phyloP scores from a whole-genome alignment of 2,888 invertebrate genomes.

The Cabera pusaria region DNA sequence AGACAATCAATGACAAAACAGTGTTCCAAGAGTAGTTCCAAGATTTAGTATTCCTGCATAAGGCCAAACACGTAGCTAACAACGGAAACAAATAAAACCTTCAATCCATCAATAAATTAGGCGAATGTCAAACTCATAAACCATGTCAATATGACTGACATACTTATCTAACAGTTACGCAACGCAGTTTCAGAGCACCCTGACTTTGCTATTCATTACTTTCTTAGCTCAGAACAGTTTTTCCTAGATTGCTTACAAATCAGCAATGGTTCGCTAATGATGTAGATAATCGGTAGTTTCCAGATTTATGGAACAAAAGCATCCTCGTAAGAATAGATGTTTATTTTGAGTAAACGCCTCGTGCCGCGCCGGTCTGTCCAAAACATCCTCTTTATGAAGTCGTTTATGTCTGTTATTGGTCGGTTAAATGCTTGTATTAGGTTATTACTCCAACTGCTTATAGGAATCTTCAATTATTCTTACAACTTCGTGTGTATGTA shows the following conservation, averaged over 20 bases:
- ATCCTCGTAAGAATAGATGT: constrained; percentile 43
- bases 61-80: constrained; percentile 4
- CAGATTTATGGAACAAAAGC: constrained; percentile 12
- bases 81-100: constrained; percentile 12
- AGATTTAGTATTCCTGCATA: constrained; percentile 1
- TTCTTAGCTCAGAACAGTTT: background rate
- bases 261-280: constrained; percentile 24
- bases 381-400: constrained; percentile 50
- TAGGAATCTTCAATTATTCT: too few species aligned
- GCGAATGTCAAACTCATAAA: constrained; percentile 34
- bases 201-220: constrained; percentile 18
- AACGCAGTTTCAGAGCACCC: constrained; percentile 1
- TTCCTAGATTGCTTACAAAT: background rate
- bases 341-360: constrained; percentile 52
- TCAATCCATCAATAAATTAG: constrained; percentile 27
- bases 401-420: constrained; percentile 32
- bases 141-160: constrained; percentile 35
- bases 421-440: constrained; percentile 12
- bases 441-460: too few species aligned
- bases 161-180: constrained; percentile 31
- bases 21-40: background rate
- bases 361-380: constrained; percentile 44
- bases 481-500: too few species aligned
- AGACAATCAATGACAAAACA: too few species aligned
- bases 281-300: constrained; percentile 1